Evolutionary conservation across 1,140 invertebrate genomes (phyloP).

Genomic region (Zaprionus tsacasi): DNA sequence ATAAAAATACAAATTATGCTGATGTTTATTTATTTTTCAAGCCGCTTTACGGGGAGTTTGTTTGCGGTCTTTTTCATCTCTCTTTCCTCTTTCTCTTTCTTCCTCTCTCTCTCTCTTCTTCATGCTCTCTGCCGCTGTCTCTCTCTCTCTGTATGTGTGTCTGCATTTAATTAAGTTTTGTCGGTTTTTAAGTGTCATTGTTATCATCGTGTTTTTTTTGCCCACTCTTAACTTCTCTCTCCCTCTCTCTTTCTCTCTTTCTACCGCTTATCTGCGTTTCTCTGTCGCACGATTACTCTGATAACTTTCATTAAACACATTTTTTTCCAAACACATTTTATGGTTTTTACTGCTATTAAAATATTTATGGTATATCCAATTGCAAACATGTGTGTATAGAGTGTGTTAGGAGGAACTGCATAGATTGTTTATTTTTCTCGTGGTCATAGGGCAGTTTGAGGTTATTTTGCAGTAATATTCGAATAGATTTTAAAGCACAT

Average conservation of each 20-base stretch:
- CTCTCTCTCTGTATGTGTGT: slow-evolving; percentile 35
- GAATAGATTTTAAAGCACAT: not conserved
- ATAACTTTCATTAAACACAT: slow-evolving; percentile 60
- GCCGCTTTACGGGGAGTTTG: not conserved
- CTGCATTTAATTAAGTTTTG: slow-evolving; percentile 79
- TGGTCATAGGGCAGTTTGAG: not conserved
- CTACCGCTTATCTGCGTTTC: slow-evolving; percentile 10
- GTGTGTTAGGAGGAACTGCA: not conserved
- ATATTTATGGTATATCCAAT: slow-evolving; percentile 72
- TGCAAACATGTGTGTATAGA: slow-evolving; percentile 22
- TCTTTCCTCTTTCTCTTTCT: not conserved
- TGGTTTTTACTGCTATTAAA: slow-evolving; percentile 41
- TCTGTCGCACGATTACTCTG: slow-evolving; percentile 48
- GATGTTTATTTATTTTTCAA: slow-evolving; percentile 10
- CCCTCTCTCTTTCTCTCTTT: slow-evolving; percentile 1
- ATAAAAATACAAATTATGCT: not conserved
- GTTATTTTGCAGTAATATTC: not conserved
- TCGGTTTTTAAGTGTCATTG: slow-evolving; percentile 55
- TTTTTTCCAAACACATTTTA: slow-evolving; percentile 33
- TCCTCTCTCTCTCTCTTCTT: not conserved
- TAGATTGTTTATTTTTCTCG: not conserved
- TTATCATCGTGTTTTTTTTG: not conserved
- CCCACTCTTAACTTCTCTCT: not conserved
- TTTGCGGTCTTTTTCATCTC: not conserved
- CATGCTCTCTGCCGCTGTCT: not conserved